phyloP scores from a whole-genome alignment of 2,113 vertebrate species.

The Gymnorhina tibicen region DNA sequence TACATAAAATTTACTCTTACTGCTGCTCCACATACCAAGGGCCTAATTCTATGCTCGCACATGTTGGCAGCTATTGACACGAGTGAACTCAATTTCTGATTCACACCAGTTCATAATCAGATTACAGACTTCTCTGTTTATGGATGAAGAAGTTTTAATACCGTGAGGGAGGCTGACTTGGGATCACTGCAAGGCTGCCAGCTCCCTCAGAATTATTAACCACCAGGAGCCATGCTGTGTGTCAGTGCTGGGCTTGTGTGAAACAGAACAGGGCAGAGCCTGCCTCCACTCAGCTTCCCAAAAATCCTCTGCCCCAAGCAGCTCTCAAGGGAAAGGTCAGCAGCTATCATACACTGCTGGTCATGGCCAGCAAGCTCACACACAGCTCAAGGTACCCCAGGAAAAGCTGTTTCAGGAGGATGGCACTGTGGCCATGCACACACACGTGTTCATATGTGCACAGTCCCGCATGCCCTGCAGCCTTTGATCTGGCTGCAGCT shows the following conservation, averaged over 20 bases:
- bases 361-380: not conserved
- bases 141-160: not conserved
- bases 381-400: not conserved
- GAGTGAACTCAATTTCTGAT: not conserved
- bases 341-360: fast-evolving
- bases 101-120: not conserved
- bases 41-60: not conserved
- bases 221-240: fast-evolving
- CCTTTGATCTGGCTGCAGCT: not conserved
- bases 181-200: not conserved
- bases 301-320: not conserved
- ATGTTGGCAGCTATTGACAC: not conserved
- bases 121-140: not conserved
- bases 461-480: fast-evolving
- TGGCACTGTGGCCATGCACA: fast-evolving
- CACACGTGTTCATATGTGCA: fast-evolving
- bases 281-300: not conserved
- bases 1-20: not conserved
- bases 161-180: not conserved
- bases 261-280: not conserved
- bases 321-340: not conserved
- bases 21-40: not conserved
- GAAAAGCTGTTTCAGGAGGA: not conserved
- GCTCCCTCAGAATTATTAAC: not conserved
- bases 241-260: not conserved